Percentiles rank a stretch among this genome's conserved stretches.
These are phyloP conservation scores for Machaerirhynchus nigripectus DNA, from an alignment of 2,113 vertebrate species.

Conservation along the genomic window DNA sequence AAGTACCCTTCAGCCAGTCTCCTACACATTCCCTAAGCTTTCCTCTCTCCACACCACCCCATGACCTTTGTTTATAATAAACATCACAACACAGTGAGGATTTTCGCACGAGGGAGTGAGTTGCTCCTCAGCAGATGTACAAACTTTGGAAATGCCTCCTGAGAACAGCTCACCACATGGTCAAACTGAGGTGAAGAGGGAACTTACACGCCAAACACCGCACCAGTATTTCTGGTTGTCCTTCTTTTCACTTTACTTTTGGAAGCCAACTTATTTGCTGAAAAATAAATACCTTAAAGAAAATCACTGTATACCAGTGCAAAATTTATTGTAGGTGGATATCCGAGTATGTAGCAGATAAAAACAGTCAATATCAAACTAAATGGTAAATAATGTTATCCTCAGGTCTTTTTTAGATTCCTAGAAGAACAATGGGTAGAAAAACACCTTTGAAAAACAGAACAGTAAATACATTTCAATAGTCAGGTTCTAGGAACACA, in stretches of 20 bases:
- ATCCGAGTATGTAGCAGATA: not conserved
- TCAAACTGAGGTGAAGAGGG: not conserved
- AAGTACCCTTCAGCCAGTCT: not conserved
- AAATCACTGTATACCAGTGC: not conserved
- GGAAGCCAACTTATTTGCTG: not conserved
- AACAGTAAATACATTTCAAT: not conserved
- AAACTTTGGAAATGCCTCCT: not conserved
- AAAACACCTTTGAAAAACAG: not conserved
- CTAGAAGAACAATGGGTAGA: not conserved
- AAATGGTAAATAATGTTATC: not conserved
- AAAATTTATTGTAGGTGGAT: not conserved
- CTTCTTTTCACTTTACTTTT: not conserved
- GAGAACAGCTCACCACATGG: not conserved
- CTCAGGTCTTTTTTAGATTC: not conserved
- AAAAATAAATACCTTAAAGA: not conserved
- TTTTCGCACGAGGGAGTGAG: not conserved
- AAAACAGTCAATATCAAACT: not conserved
- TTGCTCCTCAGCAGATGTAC: not conserved
- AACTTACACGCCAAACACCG: rapidly evolving
- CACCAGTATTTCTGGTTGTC: not conserved
- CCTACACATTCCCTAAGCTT: not conserved
- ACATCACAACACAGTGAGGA: not conserved
- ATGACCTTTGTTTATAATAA: not conserved
- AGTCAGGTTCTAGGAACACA: not conserved
- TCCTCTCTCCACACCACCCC: not conserved